Evolutionary conservation across 30 jellyfish, hydroid and myxozoan species (phyloP).

Genomic region (Phacellophora camtschatica): DNA sequence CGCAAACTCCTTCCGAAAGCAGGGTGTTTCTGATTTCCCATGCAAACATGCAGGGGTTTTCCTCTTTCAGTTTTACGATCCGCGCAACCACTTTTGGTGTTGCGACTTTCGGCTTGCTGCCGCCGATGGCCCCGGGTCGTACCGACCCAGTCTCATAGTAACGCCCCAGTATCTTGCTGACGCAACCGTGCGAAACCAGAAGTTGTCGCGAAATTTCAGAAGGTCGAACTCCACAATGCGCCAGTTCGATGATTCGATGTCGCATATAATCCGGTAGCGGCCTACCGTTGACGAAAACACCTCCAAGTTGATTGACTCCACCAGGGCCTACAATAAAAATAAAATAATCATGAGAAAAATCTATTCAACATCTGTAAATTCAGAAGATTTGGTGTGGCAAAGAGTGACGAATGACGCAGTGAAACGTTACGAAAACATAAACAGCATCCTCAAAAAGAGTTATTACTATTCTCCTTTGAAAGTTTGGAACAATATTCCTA

Average conservation of each 20-base stretch:
- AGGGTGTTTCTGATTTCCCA: conserved; percentile 95
- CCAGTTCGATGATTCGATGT: conserved; percentile 97
- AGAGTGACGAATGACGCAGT: too few species aligned
- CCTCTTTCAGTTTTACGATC: conserved; percentile 93
- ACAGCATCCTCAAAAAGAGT: too few species aligned
- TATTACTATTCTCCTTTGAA: too few species aligned
- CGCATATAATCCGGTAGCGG: conserved; percentile 99
- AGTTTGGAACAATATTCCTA: too few species aligned
- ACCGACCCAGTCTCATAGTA: conserved; percentile 98
- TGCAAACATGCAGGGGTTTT: conserved; percentile 98
- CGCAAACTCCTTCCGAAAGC: conserved; percentile 94
- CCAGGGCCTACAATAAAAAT: conserved; percentile 81
- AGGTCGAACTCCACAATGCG: conserved; percentile 99
- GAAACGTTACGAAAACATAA: too few species aligned
- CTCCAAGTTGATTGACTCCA: conserved; percentile 97
- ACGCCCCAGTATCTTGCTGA: conserved; percentile 97
- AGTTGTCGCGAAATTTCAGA: conserved; percentile 95
- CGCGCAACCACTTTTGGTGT: conserved; percentile 97
- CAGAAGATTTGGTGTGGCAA: too few species aligned
- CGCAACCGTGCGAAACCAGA: conserved; percentile 98
- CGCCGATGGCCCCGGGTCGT: conserved; percentile 99
- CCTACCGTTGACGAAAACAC: conserved; percentile 97
- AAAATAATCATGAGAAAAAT: too few species aligned
- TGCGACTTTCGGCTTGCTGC: conserved; percentile 98
- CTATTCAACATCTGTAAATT: too few species aligned